These are phyloP conservation scores for Eupelmus urozonus DNA, from an alignment of 2,888 invertebrate genomes.

Conservation along the genomic window DNA sequence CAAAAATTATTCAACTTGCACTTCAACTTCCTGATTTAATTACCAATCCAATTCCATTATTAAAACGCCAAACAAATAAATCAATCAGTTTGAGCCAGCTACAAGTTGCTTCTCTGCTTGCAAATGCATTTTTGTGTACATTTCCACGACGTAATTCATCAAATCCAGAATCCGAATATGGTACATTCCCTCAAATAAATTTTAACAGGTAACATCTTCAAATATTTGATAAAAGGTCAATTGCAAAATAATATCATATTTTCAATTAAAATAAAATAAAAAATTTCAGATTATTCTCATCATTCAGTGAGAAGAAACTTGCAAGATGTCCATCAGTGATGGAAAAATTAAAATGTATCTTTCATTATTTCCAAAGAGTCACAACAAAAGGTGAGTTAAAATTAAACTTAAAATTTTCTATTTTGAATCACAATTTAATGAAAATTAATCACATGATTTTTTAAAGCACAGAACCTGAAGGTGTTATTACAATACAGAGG, in stretches of 20 bases:
- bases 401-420: constrained; percentile 28
- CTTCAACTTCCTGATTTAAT: constrained; percentile 87
- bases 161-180: constrained; percentile 83
- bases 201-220: constrained; percentile 83
- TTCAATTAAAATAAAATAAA: too few species aligned
- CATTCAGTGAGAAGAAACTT: constrained; percentile 76
- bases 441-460: constrained; percentile 59
- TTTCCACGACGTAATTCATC: constrained; percentile 89
- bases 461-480: constrained; percentile 82
- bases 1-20: constrained; percentile 88
- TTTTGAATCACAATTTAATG: background rate
- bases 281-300: constrained; percentile 81
- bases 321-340: constrained; percentile 77
- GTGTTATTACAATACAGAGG: constrained; percentile 89
- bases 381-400: constrained; percentile 81
- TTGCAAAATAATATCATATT: constrained; percentile 37
- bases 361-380: constrained; percentile 93
- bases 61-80: constrained; percentile 82
- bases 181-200: constrained; percentile 90
- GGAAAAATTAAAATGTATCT: constrained; percentile 93
- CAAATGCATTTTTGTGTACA: constrained; percentile 97
- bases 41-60: constrained; percentile 88
- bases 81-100: constrained; percentile 84
- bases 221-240: background rate
- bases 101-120: constrained; percentile 91